Evolutionary conservation across 1,140 invertebrate species (phyloP).

Genomic region (Drosophila sproati): DNA sequence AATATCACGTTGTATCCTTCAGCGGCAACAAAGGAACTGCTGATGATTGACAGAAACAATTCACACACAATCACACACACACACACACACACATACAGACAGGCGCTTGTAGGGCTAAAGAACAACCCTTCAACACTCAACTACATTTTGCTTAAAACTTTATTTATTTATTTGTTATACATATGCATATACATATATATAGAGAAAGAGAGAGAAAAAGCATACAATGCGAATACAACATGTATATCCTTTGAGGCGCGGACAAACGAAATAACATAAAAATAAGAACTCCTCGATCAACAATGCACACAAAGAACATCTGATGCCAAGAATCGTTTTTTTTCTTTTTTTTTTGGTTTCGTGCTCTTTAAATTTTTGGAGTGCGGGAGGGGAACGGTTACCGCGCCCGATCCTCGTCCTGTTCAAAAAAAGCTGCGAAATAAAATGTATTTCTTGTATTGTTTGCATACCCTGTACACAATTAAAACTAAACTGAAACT

Average conservation of each 20-base stretch:
- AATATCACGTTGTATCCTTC: conserved; percentile 82
- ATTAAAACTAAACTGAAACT: no score
- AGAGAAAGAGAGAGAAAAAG: background rate
- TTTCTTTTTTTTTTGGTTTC: conserved; percentile 14
- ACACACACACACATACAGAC: conserved; percentile 15
- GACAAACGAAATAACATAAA: conserved; percentile 24
- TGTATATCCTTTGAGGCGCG: conserved; percentile 69
- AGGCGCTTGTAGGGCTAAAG: conserved; percentile 25
- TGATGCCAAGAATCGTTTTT: conserved; percentile 54
- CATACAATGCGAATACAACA: conserved; percentile 24
- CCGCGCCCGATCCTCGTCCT: conserved; percentile 34
- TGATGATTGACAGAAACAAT: conserved; percentile 82
- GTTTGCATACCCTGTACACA: conserved; percentile 11
- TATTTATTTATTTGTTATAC: conserved; percentile 72
- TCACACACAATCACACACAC: conserved; percentile 43
- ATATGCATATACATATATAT: conserved; percentile 27
- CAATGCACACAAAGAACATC: conserved; percentile 73
- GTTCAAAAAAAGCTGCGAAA: conserved; percentile 59
- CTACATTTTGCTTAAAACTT: conserved; percentile 82
- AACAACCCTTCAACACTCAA: conserved; percentile 82
- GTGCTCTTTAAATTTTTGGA: conserved; percentile 27
- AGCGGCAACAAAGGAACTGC: conserved; percentile 76
- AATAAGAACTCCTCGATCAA: conserved; percentile 73
- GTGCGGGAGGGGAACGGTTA: conserved; percentile 16
- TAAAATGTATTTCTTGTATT: conserved; percentile 78